Evolutionary conservation across 2,888 invertebrate genomes (phyloP), one percentile per base, ranked within the genome.

Genomic region (Fabriciana adippe): DNA sequence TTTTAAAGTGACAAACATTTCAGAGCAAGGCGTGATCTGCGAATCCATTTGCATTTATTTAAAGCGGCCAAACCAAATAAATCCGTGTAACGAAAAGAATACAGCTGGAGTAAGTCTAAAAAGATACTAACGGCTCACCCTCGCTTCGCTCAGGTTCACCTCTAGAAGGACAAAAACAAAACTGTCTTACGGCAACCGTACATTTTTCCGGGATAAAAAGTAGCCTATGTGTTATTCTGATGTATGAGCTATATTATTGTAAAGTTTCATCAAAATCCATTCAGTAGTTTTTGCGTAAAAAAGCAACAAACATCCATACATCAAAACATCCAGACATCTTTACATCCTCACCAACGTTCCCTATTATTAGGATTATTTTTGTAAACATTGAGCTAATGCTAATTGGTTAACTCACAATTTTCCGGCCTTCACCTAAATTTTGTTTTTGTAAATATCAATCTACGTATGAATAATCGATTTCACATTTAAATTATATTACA

Each of bases 351-450:
- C n/a, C n/a, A n/a, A n/a, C n/a, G n/a, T n/a, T n/a, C n/a, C n/a
- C n/a, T n/a, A n/a, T n/a, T n/a, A n/a, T n/a, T n/a, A 18, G 18
- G 18, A 64, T 61, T 53, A 18, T 56, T 55, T 55, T 35, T 15
- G 48, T 66, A 66, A 45, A 72, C 60, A 69, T 48, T 66, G 65
- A 69, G 65, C 59, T 60, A 61, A 61, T 60, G 55, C 60, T 67
- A 66, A 57, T 68, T 70, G 66, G 64, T 69, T 57, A 66, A 69
- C 55, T 64, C 41, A 68, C 56, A 69, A 55, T 55, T 64, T 51
- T 60, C 60, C 35, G 41, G 66, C 75, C 75, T 76, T 74, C 70
- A 71, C 73, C 73, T 61, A 66, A 67, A 74, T 66, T 66, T 41
- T 55, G 61, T 59, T n/a, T 31, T 35, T 65, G 56, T 63, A 63